Percentiles rank a stretch among this genome's conserved stretches.
Conservation (phyloP, 2,797 vertebrate species). For the Danio kyathit region DNA sequence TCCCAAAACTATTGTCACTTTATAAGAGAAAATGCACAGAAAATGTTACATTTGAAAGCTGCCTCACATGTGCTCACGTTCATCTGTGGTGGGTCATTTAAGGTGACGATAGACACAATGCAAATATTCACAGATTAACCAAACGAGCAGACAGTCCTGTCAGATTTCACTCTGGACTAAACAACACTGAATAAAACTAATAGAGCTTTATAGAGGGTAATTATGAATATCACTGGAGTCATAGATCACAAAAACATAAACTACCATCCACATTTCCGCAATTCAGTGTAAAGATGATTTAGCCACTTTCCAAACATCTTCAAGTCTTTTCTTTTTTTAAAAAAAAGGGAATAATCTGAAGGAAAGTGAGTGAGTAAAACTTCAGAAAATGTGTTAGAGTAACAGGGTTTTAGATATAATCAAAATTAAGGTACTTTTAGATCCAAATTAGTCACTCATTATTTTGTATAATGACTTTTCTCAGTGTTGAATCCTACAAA, state of each 20-base stretch:
- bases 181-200: not conserved
- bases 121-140: constrained; percentile 41
- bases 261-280: not conserved
- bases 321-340: no score
- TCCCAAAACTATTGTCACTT: not conserved
- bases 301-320: not conserved
- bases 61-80: not conserved
- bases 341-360: no score
- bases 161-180: constrained; percentile 2
- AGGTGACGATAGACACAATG: constrained; percentile 22
- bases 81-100: constrained; percentile 16
- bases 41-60: constrained; percentile 8
- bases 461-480: not conserved
- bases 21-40: not conserved
- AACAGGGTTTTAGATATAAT: no score
- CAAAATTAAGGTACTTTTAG: not conserved
- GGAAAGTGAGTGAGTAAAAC: no score
- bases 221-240: not conserved
- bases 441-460: not conserved
- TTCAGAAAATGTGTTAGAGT: no score
- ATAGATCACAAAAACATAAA: not conserved
- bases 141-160: constrained; percentile 12
- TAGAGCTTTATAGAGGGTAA: not conserved
- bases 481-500: not conserved
- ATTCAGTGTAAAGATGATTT: not conserved